Evolutionary conservation across 1,140 invertebrate genomes (phyloP).

Genomic region (Stegodyphus mimosarum): DNA sequence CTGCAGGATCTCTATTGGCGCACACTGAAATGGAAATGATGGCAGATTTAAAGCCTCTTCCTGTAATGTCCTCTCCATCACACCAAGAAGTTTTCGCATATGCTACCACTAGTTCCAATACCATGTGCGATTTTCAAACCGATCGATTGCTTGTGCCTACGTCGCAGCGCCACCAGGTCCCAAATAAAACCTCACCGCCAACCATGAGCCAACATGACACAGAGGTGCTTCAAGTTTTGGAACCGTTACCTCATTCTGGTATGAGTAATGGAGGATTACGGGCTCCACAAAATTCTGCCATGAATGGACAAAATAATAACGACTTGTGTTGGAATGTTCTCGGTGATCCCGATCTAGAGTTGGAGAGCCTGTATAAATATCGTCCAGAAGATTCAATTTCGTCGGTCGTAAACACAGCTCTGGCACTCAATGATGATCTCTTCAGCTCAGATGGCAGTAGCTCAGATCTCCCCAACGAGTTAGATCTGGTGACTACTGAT

Average conservation of each 20-base stretch:
- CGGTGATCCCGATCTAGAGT: conserved; percentile 67
- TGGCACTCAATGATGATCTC: conserved; percentile 53
- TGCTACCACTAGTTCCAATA: conserved; percentile 12
- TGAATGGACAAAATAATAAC: conserved; percentile 15
- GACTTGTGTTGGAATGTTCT: conserved; percentile 71
- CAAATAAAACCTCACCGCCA: conserved; percentile 2
- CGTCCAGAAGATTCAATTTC: conserved; percentile 55
- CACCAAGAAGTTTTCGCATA: conserved; percentile 37
- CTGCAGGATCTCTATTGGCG: conserved; percentile 34
- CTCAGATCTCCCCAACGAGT: conserved; percentile 42
- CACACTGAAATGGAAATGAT: conserved; percentile 37
- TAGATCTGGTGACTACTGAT: conserved; percentile 41
- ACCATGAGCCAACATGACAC: conserved; percentile 4
- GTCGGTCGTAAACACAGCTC: conserved; percentile 52
- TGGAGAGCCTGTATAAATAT: conserved; percentile 67
- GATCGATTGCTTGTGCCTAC: conserved; percentile 23
- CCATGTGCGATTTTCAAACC: conserved; percentile 35
- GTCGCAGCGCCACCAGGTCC: conserved; percentile 3
- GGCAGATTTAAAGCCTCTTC: conserved; percentile 43
- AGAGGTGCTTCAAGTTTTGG: conserved; percentile 31
- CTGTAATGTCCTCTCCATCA: conserved; percentile 8
- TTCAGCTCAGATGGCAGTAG: conserved; percentile 59
- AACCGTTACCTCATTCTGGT: conserved; percentile 17
- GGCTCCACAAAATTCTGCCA: neutral
- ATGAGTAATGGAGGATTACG: conserved; percentile 14